These are phyloP conservation scores for Agrochola macilenta DNA, from an alignment of 2,888 invertebrate genomes.

Conservation along the genomic window DNA sequence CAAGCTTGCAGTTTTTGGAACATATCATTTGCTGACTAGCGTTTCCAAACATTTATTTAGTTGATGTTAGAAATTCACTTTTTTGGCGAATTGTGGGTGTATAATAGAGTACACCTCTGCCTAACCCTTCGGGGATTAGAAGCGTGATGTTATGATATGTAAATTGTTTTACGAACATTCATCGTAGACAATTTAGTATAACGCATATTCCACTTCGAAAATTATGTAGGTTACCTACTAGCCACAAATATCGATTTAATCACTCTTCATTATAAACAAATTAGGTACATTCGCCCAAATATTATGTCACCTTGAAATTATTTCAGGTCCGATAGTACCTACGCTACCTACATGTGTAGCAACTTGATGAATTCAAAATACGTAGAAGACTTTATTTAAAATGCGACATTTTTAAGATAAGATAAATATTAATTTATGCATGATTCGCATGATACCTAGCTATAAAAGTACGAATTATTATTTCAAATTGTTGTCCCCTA, in stretches of 20 bases:
- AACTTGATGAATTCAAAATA: conserved; percentile 49
- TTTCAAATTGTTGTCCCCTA: conserved; percentile 38
- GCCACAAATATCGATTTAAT: conserved; percentile 40
- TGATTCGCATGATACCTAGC: conserved; percentile 29
- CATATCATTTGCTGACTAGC: neutral
- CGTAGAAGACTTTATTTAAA: conserved; percentile 54
- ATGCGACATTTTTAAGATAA: conserved; percentile 56
- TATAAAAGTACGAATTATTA: conserved; percentile 34
- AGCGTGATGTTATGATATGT: too few species aligned
- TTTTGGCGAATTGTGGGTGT: too few species aligned
- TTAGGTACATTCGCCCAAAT: conserved; percentile 38
- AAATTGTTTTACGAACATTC: neutral
- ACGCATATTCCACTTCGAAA: conserved; percentile 1
- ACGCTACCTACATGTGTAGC: conserved; percentile 37
- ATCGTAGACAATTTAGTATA: neutral
- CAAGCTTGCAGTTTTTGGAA: neutral
- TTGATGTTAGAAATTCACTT: neutral
- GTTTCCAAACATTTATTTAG: neutral
- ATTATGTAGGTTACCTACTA: conserved; percentile 37
- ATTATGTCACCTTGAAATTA: conserved; percentile 54
- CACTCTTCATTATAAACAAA: conserved; percentile 46
- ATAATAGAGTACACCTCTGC: too few species aligned
- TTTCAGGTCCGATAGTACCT: conserved; percentile 46
- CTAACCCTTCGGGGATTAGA: too few species aligned
- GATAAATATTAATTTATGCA: conserved; percentile 60